Conservation (phyloP, 2,113 vertebrate genomes). For the Gavialis gangeticus region DNA sequence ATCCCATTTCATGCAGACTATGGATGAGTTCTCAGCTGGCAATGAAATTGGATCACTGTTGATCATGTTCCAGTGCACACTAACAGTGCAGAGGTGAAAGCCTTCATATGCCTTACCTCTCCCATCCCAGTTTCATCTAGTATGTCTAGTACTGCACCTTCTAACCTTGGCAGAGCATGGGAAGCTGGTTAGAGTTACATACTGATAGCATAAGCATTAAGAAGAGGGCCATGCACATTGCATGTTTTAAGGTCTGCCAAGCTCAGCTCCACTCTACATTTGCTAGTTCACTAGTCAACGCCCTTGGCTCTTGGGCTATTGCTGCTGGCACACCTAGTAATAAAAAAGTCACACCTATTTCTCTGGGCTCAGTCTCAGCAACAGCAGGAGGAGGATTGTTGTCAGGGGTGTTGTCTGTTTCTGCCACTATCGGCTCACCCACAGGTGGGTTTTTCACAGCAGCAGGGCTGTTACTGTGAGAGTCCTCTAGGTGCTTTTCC, state of each 20-base stretch:
- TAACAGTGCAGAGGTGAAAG: not conserved
- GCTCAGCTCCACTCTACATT: not conserved
- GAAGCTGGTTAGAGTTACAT: slow-evolving; percentile 33
- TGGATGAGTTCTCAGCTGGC: not conserved
- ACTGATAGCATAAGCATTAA: slow-evolving; percentile 52
- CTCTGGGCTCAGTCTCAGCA: fast-evolving
- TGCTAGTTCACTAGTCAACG: not conserved
- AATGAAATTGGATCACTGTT: not conserved
- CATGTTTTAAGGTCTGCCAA: slow-evolving; percentile 42
- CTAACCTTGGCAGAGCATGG: not conserved
- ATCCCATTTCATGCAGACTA: not conserved
- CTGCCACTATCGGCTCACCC: not conserved
- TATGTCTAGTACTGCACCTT: not conserved
- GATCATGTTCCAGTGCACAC: not conserved
- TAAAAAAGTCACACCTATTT: slow-evolving; percentile 64
- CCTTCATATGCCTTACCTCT: not conserved
- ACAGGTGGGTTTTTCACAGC: not conserved
- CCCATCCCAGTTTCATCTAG: not conserved
- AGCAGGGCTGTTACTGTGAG: not conserved
- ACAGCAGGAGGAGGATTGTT: not conserved
- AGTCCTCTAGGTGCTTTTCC: not conserved
- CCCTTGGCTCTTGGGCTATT: not conserved
- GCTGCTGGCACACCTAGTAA: slow-evolving; percentile 42
- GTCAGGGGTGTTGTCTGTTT: not conserved
- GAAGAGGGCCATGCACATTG: slow-evolving; percentile 59